A percentile compares a stretch with the other conserved stretches of the same genome.
These are phyloP conservation scores for Argynnis bischoffii DNA, from an alignment of 2,888 invertebrate species.

Conservation along the genomic window DNA sequence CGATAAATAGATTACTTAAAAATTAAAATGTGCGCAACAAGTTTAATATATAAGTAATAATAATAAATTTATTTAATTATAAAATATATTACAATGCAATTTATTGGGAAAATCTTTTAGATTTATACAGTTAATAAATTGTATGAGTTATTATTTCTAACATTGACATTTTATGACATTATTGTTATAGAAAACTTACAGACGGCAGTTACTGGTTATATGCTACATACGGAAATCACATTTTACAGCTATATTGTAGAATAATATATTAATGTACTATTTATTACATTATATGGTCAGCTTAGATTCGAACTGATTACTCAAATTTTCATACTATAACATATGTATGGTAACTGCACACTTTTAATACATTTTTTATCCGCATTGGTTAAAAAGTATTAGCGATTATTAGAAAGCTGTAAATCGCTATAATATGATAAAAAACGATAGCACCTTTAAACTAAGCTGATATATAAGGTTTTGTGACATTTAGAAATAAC, in stretches of 20 bases:
- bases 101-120: neutral
- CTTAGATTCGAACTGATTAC: neutral
- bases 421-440: neutral
- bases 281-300: neutral
- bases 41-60: slow-evolving; percentile 4
- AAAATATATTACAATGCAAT: neutral
- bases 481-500: slow-evolving; percentile 9
- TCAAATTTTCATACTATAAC: neutral
- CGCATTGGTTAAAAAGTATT: neutral
- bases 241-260: slow-evolving; percentile 9
- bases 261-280: neutral
- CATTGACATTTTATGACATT: slow-evolving; percentile 16
- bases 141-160: slow-evolving; percentile 9
- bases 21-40: slow-evolving; percentile 14
- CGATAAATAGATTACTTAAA: slow-evolving; percentile 1
- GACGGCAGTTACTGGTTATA: slow-evolving; percentile 18
- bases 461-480: neutral
- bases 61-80: neutral
- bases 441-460: slow-evolving; percentile 6
- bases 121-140: slow-evolving; percentile 4
- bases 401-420: neutral
- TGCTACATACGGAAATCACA: slow-evolving; percentile 13
- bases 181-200: slow-evolving; percentile 11
- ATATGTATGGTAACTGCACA: neutral
- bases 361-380: neutral